A percentile compares a stretch with the other conserved stretches of the same genome.
Evolutionary conservation across 2,113 vertebrate species (phyloP).

Genomic region (Merops nubicus): DNA sequence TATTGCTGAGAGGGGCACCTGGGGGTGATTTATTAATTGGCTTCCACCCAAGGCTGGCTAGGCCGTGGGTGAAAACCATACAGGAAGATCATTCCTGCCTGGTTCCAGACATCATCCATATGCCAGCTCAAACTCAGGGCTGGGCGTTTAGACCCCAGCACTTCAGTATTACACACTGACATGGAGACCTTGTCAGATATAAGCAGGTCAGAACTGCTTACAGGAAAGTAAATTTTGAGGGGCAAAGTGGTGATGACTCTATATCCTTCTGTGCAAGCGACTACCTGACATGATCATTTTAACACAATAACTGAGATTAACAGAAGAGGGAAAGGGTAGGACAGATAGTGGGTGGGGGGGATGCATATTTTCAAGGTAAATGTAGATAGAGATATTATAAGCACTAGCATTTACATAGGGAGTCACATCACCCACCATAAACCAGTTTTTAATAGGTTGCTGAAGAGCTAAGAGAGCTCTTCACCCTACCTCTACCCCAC

Average conservation of each 20-base stretch:
- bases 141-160: too few relatives aligned
- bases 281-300: neutral
- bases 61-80: too few relatives aligned
- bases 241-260: neutral
- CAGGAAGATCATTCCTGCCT: too few relatives aligned
- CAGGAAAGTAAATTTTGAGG: neutral
- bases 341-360: neutral
- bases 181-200: neutral
- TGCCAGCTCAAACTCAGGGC: too few relatives aligned
- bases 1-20: too few relatives aligned
- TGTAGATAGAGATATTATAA: neutral
- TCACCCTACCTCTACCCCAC: conserved; percentile 16
- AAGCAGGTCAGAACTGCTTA: neutral
- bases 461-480: conserved; percentile 3
- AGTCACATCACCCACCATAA: neutral
- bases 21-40: too few relatives aligned
- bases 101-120: too few relatives aligned
- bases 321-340: neutral
- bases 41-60: too few relatives aligned
- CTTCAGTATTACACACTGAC: neutral
- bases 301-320: neutral
- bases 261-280: neutral
- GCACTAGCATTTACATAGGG: neutral
- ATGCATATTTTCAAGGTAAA: neutral
- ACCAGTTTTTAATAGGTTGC: conserved; percentile 26